Conservation (phyloP, 2,797 vertebrate species). For the Poeciliopsis paucimaculata region DNA sequence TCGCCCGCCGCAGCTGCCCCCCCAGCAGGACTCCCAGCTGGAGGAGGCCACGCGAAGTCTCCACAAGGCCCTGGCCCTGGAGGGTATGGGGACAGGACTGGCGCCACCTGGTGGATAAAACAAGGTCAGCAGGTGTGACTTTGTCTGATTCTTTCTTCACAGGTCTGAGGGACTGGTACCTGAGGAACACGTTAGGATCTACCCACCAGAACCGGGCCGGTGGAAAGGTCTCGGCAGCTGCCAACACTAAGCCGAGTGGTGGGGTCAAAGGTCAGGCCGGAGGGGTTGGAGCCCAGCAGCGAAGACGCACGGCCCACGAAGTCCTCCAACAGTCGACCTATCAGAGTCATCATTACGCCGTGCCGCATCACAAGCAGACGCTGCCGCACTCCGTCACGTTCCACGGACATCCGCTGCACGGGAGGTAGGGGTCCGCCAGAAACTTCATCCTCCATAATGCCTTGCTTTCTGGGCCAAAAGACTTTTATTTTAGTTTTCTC, state of each 20-base stretch:
- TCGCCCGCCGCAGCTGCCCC: constrained; percentile 48
- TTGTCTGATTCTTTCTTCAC: constrained; percentile 17
- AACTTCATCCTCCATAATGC: not conserved
- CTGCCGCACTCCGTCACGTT: constrained; percentile 89
- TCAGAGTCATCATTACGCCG: constrained; percentile 50
- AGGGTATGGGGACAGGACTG: constrained; percentile 63
- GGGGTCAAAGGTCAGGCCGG: constrained; percentile 59
- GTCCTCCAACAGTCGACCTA: constrained; percentile 54
- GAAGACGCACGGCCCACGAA: constrained; percentile 65
- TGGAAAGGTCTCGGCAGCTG: constrained; percentile 28
- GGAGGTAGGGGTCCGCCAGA: constrained; percentile 74
- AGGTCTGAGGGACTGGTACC: constrained; percentile 91
- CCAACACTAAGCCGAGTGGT: constrained; percentile 21
- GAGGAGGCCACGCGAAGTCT: constrained; percentile 82
- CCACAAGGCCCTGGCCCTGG: constrained; percentile 89
- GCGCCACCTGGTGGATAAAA: no score
- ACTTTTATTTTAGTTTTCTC: not conserved
- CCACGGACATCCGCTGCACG: constrained; percentile 85
- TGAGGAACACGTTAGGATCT: constrained; percentile 84
- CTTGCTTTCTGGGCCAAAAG: not conserved
- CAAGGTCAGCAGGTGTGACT: not conserved
- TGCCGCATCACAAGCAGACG: constrained; percentile 48
- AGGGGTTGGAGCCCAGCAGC: constrained; percentile 53
- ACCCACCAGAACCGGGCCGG: constrained; percentile 47
- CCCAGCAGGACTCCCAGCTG: constrained; percentile 62